Evolutionary conservation across 1,140 invertebrate genomes (phyloP), one percentile per base, ranked within the genome.

Genomic region (Galleria mellonella): DNA sequence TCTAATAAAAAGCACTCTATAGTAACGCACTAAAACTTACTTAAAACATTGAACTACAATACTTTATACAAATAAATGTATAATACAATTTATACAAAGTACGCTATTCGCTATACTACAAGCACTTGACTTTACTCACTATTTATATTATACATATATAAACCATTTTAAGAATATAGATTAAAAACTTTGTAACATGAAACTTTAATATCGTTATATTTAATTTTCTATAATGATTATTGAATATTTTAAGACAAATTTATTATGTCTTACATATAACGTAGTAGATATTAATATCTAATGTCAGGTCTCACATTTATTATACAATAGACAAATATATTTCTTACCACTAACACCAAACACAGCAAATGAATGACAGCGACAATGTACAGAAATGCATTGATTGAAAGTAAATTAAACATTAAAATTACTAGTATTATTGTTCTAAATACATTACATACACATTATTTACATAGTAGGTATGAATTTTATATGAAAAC

Each of bases 341-440:
- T 14, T 32, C 15, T 32, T 52, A 51, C 38, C 8, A 10, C 64
- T 70, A 77, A 81, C 76, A 81, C 53, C 76, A 76, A 81, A 81
- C 72, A 76, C 62, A 32, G 72, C 73, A 77, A 81, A 54, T 52
- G 57, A 75, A 48, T 29, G 44, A 55, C 38, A 64, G 65, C 66
- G 37, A 48, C 69, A 56, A 62, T 31, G 43, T 77, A 75, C 73
- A 76, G 47, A 59, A 51, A 72, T 51, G 70, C 73, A 8, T 47
- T 37, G 13, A 3, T 15, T 32, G 52, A 54, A 64, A 36, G 31
- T 38, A 54, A 45, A 40, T 41, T 46, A 41, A 36, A 43, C 50
- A 40, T 50, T 38, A 23, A 23, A 43, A 51, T 40, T 50, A 53
- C 52, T 54, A 59, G 56, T 51, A 38, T 44, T 14, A 36, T 30